Evolutionary conservation across 1,140 invertebrate genomes (phyloP), one percentile per base, ranked within the genome.

Genomic region (Pteromalus puparum): DNA sequence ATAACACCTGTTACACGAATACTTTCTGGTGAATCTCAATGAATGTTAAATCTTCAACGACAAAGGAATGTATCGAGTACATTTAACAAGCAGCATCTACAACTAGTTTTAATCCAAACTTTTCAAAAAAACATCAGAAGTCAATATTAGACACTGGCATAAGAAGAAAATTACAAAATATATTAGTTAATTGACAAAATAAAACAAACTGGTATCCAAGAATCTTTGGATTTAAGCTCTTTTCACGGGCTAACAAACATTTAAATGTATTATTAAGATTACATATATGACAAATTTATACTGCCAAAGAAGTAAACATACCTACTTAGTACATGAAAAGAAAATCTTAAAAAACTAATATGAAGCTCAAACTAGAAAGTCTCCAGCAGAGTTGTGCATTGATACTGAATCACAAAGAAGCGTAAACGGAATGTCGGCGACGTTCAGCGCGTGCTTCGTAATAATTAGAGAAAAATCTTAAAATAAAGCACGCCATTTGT

Each of bases 401-500:
- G 53, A n/a, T 61, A 61, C 53, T 61, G 53, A 61, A 61, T n/a
- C 53, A 61, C 53, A 61, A 61, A 61, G 53, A 61, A 21, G 53
- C 53, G 53, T 61, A 61, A 61, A 61, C 53, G 53, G 53, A 61
- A 61, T 61, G 53, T 61, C 53, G 53, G 53, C 53, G 21, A 61
- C 18, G 53, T 61, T 61, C 53, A n/a, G 53, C 21, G 53, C 21
- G 53, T 61, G 53, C 53, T 61, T 61, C 53, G 18, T n/a, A 74
- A 73, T 61, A 53, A 72, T 46, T 73, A 70, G 42, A 48, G 48
- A 73, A 81, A 81, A 81, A 21, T 21, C 38, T 46, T 81, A 72
- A 81, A 81, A 81, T 53, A 34, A 79, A 67, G 77, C 38, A 92
- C 91, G 91, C 91, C 91, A 92, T 92, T 92, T 92, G 88, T 90